Evolutionary conservation across 2,113 vertebrate genomes (phyloP).

Genomic region (Chrysochloris asiatica): DNA sequence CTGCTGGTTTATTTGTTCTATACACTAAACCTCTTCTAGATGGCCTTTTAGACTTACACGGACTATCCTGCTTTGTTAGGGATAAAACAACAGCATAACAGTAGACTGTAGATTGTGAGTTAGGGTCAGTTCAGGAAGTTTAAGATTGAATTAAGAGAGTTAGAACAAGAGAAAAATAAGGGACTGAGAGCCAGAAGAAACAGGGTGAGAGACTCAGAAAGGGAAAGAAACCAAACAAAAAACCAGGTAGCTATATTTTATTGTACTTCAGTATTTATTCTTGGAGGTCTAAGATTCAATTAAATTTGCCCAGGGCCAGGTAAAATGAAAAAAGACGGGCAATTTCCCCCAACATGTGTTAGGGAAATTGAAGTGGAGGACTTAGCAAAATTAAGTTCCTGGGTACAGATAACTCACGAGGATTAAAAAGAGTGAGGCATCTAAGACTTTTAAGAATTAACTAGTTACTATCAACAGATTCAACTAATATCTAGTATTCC

Average conservation of each 20-base stretch:
- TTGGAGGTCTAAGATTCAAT: not conserved
- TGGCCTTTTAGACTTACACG: not conserved
- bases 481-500: not conserved
- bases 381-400: not conserved
- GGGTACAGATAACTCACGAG: not conserved
- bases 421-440: not conserved
- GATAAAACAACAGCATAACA: not conserved
- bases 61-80: not conserved
- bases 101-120: constrained; percentile 1
- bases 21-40: not conserved
- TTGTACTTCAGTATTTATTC: not conserved
- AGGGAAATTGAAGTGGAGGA: not conserved
- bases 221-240: not conserved
- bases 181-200: not conserved
- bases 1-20: not conserved
- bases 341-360: not conserved
- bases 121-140: not conserved
- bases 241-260: not conserved
- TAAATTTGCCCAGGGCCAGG: not conserved
- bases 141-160: not conserved
- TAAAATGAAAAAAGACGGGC: not conserved
- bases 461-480: not conserved
- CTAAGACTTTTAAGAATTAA: not conserved
- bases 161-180: not conserved
- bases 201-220: not conserved